Base-by-base conservation (phyloP, 2,797 vertebrate genomes). In the Alectoris magna region DNA sequence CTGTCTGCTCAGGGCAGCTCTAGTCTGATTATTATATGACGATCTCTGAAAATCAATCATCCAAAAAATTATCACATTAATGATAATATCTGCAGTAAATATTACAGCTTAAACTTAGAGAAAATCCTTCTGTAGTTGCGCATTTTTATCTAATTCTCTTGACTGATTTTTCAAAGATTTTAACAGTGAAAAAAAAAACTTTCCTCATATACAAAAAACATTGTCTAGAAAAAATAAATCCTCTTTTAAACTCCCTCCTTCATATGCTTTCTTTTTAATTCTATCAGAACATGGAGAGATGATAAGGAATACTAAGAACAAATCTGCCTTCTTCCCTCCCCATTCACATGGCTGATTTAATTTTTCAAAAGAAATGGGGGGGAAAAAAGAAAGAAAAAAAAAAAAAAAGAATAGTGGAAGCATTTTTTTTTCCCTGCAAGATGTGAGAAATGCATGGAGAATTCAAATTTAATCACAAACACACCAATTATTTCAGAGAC, bases 361-460 rank as follows among this genome's bases (percentile, higher is more conserved):
- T 75, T 67, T 66, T 56, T 67, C 39, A 87, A 56, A 71, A 36
- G 2, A 80, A 75, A 71, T 51, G 2, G 16, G 44, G 13, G 13
- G 13, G 5, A 41, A 70, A 43, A 2, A 48, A 48, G 11, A 46
- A 46, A 11, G 49, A 56, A 48, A 2, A 49, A 22, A 6, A 23
- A 43, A 43, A 43, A 43, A 43, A 68, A 41, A 73, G 63, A 39
- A 5, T 41, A 44, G 9, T 60, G 64, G 22, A 14, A 27, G 15
- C 6, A 11, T 3, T 12, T 23, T 24, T 17, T 17, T 36, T 3
- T 4, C 6, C 6, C 3, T 5, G 2, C 7, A 41, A 71, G n/a
- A 41, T 27, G 3, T 46, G 29, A 46, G 27, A 34, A 71, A 91
- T 46, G n/a, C 34, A 51, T 5, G 8, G 16, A 66, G 22, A 79